Conservation (phyloP, 2,797 vertebrate species). For the Tachyglossus aculeatus region DNA sequence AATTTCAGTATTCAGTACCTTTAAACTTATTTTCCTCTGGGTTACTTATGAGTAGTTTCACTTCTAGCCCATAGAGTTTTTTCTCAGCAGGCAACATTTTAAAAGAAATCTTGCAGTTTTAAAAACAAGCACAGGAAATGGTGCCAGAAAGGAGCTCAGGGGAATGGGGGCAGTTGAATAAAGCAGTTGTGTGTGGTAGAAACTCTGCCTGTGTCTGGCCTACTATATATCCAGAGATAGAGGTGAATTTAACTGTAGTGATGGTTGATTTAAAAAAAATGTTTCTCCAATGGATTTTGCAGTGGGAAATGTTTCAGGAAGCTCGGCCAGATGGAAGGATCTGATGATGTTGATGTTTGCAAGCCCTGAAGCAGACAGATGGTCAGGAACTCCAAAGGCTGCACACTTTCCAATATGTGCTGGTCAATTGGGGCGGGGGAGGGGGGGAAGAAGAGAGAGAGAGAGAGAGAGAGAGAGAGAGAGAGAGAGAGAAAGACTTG, state of each 20-base stretch:
- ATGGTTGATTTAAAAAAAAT: background rate
- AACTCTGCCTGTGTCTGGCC: too few relatives aligned
- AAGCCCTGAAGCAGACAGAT: slow-evolving; percentile 1
- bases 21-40: background rate
- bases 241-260: background rate
- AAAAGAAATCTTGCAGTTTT: background rate
- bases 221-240: background rate
- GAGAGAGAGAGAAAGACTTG: background rate
- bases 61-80: background rate
- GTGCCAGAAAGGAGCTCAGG: background rate
- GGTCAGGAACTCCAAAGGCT: background rate
- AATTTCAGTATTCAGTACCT: background rate
- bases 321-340: background rate
- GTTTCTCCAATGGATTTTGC: background rate
- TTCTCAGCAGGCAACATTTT: background rate
- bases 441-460: too few relatives aligned
- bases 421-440: too few relatives aligned
- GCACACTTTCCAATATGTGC: accelerated
- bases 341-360: background rate
- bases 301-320: background rate
- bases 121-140: background rate
- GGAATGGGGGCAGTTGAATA: background rate
- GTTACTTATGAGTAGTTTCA: background rate
- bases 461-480: too few relatives aligned
- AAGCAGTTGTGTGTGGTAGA: background rate